A percentile compares a stretch with the other conserved stretches of the same genome.
These are phyloP conservation scores for Luscinia megarhynchos DNA, from an alignment of 2,797 vertebrate species.

Conservation along the genomic window DNA sequence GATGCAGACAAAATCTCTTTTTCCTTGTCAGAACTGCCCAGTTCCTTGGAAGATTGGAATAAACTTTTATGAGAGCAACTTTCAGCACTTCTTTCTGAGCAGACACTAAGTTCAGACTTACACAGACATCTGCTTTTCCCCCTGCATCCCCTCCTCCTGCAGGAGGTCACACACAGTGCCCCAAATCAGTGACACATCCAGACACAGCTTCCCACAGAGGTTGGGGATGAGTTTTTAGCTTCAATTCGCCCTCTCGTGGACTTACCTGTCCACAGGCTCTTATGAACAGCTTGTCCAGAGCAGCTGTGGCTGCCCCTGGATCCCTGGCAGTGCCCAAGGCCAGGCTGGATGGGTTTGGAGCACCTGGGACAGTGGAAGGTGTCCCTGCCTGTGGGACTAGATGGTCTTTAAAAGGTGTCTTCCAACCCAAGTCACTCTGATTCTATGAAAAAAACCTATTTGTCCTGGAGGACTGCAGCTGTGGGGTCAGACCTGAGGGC, in stretches of 20 bases:
- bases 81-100: not conserved
- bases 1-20: not conserved
- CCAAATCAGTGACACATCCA: fast-evolving
- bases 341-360: fast-evolving
- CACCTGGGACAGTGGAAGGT: fast-evolving
- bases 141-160: not conserved
- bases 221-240: not conserved
- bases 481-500: not conserved
- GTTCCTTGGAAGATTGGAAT: not conserved
- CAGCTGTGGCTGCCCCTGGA: not conserved
- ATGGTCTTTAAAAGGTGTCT: not conserved
- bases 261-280: not conserved
- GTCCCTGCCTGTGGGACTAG: fast-evolving
- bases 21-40: not conserved
- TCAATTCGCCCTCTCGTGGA: conserved; percentile 12
- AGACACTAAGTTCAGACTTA: not conserved
- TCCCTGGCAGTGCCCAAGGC: not conserved
- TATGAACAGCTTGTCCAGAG: not conserved
- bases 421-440: not conserved
- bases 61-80: not conserved
- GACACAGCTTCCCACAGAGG: not conserved
- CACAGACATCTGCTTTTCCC: fast-evolving
- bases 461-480: not conserved
- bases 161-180: fast-evolving
- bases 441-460: not conserved